These are phyloP conservation scores for Oscheius onirici DNA, from an alignment of 2,888 invertebrate genomes.

Conservation along the genomic window DNA sequence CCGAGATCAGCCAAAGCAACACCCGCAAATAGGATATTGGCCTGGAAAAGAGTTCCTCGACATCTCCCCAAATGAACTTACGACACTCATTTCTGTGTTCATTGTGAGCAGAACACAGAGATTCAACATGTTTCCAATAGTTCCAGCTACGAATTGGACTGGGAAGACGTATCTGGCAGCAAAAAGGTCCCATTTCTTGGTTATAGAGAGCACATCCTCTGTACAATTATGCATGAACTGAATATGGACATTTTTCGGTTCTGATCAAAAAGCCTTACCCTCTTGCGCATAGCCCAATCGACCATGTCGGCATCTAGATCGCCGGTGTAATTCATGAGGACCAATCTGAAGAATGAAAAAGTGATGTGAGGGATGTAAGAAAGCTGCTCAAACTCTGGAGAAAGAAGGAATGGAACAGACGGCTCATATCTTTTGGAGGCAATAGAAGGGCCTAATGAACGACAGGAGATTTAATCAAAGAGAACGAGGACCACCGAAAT, in stretches of 20 bases:
- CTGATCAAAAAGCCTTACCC: conserved; percentile 11
- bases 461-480: conserved; percentile 4
- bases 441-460: conserved; percentile 9
- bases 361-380: neutral
- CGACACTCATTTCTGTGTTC: conserved; percentile 32
- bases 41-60: neutral
- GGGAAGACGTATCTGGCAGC: conserved; percentile 31
- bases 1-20: conserved; percentile 33
- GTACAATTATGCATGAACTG: conserved; percentile 32
- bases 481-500: neutral
- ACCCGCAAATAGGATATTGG: conserved; percentile 31
- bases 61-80: neutral
- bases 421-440: neutral
- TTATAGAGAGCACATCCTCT: conserved; percentile 25
- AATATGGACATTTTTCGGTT: neutral
- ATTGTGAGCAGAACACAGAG: conserved; percentile 33
- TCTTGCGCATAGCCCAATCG: conserved; percentile 5
- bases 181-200: conserved; percentile 20
- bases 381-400: neutral
- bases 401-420: neutral
- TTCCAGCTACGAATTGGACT: conserved; percentile 26
- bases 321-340: conserved; percentile 34
- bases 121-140: conserved; percentile 34
- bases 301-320: conserved; percentile 28
- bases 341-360: conserved; percentile 13